phyloP scores from a whole-genome alignment of 2,113 vertebrate genomes.

The Menidia beryllina region DNA sequence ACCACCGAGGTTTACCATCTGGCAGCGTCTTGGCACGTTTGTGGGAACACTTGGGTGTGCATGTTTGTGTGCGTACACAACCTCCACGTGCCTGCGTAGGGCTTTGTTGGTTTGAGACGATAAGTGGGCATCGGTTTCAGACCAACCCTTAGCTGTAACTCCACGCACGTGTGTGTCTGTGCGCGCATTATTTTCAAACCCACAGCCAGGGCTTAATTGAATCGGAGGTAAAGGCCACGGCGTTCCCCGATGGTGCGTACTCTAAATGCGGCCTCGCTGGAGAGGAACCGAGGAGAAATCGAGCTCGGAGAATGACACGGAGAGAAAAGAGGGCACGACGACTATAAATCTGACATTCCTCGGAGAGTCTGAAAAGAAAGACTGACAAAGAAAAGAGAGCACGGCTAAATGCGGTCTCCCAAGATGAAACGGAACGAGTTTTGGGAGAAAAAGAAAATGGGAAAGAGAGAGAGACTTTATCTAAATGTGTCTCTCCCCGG shows the following conservation, averaged over 20 bases:
- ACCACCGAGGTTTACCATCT: slow-evolving; percentile 53
- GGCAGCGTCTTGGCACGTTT: slow-evolving; percentile 63
- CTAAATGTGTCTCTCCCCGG: slow-evolving; percentile 71
- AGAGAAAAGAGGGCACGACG: slow-evolving; percentile 48
- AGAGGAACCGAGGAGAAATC: slow-evolving; percentile 54
- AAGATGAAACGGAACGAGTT: slow-evolving; percentile 47
- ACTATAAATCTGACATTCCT: slow-evolving; percentile 69
- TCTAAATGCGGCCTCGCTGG: slow-evolving; percentile 62
- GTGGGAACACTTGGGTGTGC: background rate
- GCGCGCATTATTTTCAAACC: slow-evolving; percentile 15
- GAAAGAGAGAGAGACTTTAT: slow-evolving; percentile 54
- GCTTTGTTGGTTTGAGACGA: slow-evolving; percentile 32
- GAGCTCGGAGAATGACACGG: slow-evolving; percentile 43
- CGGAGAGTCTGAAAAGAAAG: slow-evolving; percentile 58
- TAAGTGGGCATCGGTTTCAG: slow-evolving; percentile 36
- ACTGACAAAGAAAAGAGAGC: slow-evolving; percentile 56
- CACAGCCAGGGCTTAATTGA: slow-evolving; percentile 64
- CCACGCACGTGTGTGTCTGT: slow-evolving; percentile 19
- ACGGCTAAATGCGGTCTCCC: slow-evolving; percentile 70
- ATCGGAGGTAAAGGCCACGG: slow-evolving; percentile 60
- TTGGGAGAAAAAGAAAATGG: slow-evolving; percentile 53
- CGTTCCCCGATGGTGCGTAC: slow-evolving; percentile 46
- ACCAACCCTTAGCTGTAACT: slow-evolving; percentile 29
- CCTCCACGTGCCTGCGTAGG: too few species aligned
- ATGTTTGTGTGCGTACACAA: background rate